phyloP scores from a whole-genome alignment of 2,113 vertebrate genomes.

The Ptilonorhynchus violaceus region DNA sequence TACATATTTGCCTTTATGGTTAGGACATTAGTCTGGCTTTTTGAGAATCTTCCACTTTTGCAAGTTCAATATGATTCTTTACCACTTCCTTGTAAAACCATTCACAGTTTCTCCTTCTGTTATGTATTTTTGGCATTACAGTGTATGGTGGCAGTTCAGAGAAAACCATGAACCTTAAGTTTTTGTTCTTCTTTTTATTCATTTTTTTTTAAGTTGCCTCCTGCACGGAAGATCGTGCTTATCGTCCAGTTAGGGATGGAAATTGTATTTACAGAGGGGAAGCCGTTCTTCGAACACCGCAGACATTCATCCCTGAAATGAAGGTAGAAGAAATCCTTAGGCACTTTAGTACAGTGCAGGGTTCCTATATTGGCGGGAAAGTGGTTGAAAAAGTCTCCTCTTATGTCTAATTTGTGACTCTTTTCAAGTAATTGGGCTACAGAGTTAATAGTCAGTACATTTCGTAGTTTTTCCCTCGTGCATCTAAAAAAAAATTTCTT shows the following conservation, averaged over 20 bases:
- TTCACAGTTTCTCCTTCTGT: background rate
- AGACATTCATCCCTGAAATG: background rate
- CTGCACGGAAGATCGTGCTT: background rate
- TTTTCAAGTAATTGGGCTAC: background rate
- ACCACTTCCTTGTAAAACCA: constrained; percentile 18
- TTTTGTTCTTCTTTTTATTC: background rate
- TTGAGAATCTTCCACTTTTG: background rate
- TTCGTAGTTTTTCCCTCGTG: background rate
- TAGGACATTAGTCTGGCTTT: background rate
- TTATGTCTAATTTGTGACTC: background rate
- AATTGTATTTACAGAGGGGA: background rate
- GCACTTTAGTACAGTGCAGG: background rate
- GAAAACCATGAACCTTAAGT: background rate
- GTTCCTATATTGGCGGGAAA: background rate
- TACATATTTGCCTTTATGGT: background rate
- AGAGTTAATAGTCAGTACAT: background rate
- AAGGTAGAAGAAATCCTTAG: background rate
- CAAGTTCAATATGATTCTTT: background rate
- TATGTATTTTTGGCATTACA: background rate
- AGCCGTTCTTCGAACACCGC: background rate
- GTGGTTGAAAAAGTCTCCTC: background rate
- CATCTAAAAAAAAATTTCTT: background rate
- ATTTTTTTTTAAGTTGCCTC: background rate
- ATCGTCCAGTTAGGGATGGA: background rate
- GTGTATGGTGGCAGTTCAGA: background rate